Percentiles rank a stretch among this genome's conserved stretches.
Conservation (phyloP, 2,113 vertebrate species). For the Silurus glanis region DNA sequence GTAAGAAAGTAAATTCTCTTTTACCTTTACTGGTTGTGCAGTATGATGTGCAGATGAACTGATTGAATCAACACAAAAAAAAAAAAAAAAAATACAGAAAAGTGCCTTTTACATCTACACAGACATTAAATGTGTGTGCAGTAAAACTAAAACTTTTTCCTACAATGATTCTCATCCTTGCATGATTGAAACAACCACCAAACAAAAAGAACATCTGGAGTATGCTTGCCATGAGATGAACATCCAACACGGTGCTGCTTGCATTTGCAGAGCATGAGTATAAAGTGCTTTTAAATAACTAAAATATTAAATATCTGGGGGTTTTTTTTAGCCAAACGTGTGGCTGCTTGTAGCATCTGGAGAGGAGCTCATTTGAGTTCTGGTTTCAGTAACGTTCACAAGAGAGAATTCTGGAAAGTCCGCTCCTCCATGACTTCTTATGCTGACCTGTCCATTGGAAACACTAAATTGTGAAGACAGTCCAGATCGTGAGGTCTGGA, state of each 20-base stretch:
- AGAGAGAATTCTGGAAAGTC: conserved; percentile 96
- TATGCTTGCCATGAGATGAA: conserved; percentile 39
- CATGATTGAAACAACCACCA: conserved; percentile 31
- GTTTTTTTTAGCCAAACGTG: conserved; percentile 83
- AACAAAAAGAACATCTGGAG: conserved; percentile 34
- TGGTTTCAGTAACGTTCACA: conserved; percentile 91
- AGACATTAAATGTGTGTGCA: conserved; percentile 34
- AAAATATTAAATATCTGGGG: conserved; percentile 50
- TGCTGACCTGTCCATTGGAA: conserved; percentile 94
- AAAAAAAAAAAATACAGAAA: conserved; percentile 21
- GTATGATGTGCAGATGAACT: conserved; percentile 25
- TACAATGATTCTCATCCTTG: conserved; percentile 34
- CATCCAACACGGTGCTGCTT: conserved; percentile 71
- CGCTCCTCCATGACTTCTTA: conserved; percentile 87
- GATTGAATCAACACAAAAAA: not conserved
- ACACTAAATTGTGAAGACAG: conserved; percentile 90
- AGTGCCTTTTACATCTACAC: conserved; percentile 36
- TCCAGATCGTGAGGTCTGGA: conserved; percentile 85
- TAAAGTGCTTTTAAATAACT: conserved; percentile 87
- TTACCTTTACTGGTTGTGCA: conserved; percentile 28
- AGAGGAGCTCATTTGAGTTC: conserved; percentile 93
- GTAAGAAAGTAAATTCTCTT: conserved; percentile 21
- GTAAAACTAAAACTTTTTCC: conserved; percentile 23
- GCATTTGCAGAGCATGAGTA: conserved; percentile 81
- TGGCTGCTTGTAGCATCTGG: conserved; percentile 93